These are phyloP conservation scores for Drosophila santomea DNA, from an alignment of 1,140 invertebrate genomes.

Conservation along the genomic window DNA sequence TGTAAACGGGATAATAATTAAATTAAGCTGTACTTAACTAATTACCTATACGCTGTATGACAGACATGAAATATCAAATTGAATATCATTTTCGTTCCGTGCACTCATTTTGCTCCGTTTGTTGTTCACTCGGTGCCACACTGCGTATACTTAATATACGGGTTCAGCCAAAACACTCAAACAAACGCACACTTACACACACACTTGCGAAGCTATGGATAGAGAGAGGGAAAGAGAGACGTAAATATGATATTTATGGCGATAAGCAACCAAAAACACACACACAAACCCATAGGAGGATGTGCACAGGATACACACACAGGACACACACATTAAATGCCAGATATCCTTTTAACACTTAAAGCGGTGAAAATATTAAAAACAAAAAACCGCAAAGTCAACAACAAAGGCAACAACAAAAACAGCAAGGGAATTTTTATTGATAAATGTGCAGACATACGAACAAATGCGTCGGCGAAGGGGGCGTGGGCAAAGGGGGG, in stretches of 20 bases:
- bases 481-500: background rate
- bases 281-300: constrained; percentile 16
- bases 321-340: constrained; percentile 68
- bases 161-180: constrained; percentile 18
- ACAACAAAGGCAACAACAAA: constrained; percentile 50
- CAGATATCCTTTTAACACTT: constrained; percentile 83
- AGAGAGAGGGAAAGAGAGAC: constrained; percentile 41
- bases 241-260: constrained; percentile 70
- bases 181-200: constrained; percentile 30
- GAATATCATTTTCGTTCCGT: constrained; percentile 2
- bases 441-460: constrained; percentile 75
- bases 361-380: constrained; percentile 83
- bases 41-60: background rate
- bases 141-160: constrained; percentile 72
- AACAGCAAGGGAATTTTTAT: constrained; percentile 68
- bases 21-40: background rate
- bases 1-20: background rate
- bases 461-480: constrained; percentile 7
- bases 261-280: constrained; percentile 61
- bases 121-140: constrained; percentile 45
- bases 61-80: too few relatives aligned
- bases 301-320: constrained; percentile 47
- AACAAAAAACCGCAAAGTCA: constrained; percentile 81
- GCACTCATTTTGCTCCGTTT: constrained; percentile 27
- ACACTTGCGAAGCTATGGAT: constrained; percentile 1